Conservation (phyloP, 2,113 vertebrate genomes). For the Lepus europaeus region DNA sequence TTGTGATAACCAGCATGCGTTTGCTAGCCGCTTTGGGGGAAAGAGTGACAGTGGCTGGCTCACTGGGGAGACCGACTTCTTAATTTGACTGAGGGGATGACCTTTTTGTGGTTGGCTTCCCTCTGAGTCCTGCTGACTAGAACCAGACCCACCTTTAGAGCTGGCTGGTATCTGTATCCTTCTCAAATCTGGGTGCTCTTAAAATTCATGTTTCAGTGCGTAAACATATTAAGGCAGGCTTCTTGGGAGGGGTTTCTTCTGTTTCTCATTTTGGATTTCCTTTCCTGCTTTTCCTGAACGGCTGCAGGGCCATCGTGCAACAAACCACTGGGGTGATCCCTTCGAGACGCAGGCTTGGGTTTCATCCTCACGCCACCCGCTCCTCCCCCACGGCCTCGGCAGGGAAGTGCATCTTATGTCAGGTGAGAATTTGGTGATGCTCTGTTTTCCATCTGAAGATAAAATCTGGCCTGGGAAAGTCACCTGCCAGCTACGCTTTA, state of each 20-base stretch:
- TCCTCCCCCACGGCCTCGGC: constrained; percentile 40
- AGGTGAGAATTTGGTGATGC: constrained; percentile 83
- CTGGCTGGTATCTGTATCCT: not conserved
- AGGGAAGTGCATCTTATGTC: constrained; percentile 78
- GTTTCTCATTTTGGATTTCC: constrained; percentile 76
- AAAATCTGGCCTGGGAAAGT: constrained; percentile 26
- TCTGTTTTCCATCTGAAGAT: constrained; percentile 52
- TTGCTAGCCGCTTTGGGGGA: constrained; percentile 16
- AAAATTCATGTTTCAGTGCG: not conserved
- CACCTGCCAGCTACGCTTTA: not conserved
- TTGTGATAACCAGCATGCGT: constrained; percentile 36
- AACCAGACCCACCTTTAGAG: constrained; percentile 55
- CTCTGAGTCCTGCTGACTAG: not conserved
- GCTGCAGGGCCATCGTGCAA: constrained; percentile 73
- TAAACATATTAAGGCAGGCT: not conserved
- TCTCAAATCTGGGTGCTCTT: not conserved
- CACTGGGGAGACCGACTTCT: not conserved
- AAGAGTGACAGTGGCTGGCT: not conserved
- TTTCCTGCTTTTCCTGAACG: constrained; percentile 71
- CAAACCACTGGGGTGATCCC: constrained; percentile 74
- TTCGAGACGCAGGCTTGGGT: constrained; percentile 82
- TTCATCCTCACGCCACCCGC: constrained; percentile 51
- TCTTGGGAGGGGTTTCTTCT: constrained; percentile 68
- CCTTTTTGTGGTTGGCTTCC: constrained; percentile 14
- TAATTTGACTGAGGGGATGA: constrained; percentile 23